Conservation (phyloP, 2,888 invertebrate genomes). For the Glyphotaelius pellucidus region DNA sequence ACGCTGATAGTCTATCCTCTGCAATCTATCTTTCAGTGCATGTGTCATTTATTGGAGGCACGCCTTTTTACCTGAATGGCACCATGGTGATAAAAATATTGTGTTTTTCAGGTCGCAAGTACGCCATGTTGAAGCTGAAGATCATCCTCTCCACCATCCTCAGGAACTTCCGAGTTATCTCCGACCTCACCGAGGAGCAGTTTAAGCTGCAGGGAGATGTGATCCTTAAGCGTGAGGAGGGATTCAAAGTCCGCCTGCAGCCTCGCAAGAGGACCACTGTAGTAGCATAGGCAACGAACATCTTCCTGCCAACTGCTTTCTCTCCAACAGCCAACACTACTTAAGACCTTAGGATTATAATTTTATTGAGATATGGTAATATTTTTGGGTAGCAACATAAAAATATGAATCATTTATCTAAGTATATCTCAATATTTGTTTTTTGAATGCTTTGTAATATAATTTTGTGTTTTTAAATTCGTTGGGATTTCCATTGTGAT, state of each 20-base stretch:
- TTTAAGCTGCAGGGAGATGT: constrained; percentile 87
- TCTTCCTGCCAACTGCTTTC: not conserved
- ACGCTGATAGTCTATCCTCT: not conserved
- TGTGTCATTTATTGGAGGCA: not conserved
- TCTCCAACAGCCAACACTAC: constrained; percentile 2
- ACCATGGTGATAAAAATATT: not conserved
- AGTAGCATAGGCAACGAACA: constrained; percentile 66
- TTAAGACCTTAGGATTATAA: not conserved
- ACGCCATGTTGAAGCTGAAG: constrained; percentile 88
- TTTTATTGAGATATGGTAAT: not conserved
- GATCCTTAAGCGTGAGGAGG: constrained; percentile 86
- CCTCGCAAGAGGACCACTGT: constrained; percentile 77
- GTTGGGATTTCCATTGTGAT: not conserved
- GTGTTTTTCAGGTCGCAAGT: constrained; percentile 82
- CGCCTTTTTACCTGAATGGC: not conserved
- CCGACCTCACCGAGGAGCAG: constrained; percentile 82
- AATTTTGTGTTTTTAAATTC: not conserved
- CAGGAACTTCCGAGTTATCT: constrained; percentile 84
- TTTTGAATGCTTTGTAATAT: constrained; percentile 8
- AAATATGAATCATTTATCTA: constrained; percentile 17
- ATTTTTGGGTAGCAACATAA: not conserved
- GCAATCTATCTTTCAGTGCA: not conserved
- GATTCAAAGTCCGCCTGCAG: constrained; percentile 84
- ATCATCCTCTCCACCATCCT: constrained; percentile 86
- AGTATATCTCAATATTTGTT: not conserved